Base-by-base conservation (phyloP, 1,140 invertebrate genomes). In the Mactra quadrangularis region DNA sequence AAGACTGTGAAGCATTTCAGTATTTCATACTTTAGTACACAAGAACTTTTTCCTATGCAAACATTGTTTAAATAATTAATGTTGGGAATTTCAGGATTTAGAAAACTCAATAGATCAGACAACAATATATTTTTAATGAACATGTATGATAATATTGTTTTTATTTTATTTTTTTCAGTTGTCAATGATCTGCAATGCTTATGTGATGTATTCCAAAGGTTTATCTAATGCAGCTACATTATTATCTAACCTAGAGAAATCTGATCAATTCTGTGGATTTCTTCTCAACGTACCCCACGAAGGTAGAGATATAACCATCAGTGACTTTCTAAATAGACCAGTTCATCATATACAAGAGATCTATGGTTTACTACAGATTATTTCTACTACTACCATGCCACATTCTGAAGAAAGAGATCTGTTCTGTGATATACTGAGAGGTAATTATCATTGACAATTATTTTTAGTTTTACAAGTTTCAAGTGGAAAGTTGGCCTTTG, bases 321-420 rank as follows among this genome's bases (percentile, higher is more conserved):
- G 41, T 35, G 74, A 77, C 19, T 77, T 77, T 45, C 41, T 77
- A 13, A 77, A 64, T 55, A 57, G 74, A 31, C 74, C 74, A 3
- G 38, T 77, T 3, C 17, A 60, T 11, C 74, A 77, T 27, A n/a
- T 77, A 22, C 57, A 47, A 38, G 74, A 60, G 9, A 9, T 64
- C 17, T 77, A 38, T 29, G 74, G 60, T 33, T 38, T 77, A 1
- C 57, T 62, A 17, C 57, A 47, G 57, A 35, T 35, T 17, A 52
- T 77, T 29, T 38, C 3, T 13, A 27, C 0, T 2, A 77, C 74
- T 1, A 77, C 74, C 4, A 45, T 50, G 47, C 57, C 57, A 11
- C 47, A 55, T 31, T 77, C 74, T 6, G 47, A 55, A 3, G 74
- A 62, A 33, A n/a, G 53, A 1, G 47, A 22, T 15, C 25, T 55